A percentile compares a stretch with the other conserved stretches of the same genome.
phyloP scores from a whole-genome alignment of 2,113 vertebrate genomes.

The Serinus canaria region DNA sequence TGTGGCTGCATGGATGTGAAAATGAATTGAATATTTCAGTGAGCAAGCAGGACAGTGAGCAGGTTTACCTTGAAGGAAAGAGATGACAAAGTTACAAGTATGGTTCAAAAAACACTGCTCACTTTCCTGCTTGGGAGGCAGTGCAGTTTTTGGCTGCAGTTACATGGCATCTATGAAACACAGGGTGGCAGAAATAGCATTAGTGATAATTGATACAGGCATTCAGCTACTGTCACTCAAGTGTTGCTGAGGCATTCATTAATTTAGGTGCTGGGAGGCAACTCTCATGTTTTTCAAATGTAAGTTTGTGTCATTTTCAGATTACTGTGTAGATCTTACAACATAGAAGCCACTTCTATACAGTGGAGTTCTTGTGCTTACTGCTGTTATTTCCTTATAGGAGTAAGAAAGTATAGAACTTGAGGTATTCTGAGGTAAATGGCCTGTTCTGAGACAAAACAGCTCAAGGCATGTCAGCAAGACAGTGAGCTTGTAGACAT shows the following conservation, averaged over 20 bases:
- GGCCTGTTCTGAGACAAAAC: neutral
- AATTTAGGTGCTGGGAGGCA: neutral
- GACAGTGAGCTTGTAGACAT: neutral
- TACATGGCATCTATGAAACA: neutral
- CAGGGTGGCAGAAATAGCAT: neutral
- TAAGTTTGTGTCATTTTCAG: neutral
- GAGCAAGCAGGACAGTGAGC: neutral
- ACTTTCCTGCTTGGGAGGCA: neutral
- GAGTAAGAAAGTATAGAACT: neutral
- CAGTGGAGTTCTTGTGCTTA: neutral
- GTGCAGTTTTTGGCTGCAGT: neutral
- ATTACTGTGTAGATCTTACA: neutral
- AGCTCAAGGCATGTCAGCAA: neutral
- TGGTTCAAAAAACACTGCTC: neutral
- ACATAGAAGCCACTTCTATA: neutral
- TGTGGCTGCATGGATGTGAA: neutral
- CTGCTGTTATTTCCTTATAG: neutral
- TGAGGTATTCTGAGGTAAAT: neutral
- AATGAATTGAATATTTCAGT: neutral
- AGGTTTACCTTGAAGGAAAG: neutral
- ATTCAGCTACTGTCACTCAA: neutral
- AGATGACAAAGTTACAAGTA: neutral
- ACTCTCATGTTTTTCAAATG: neutral
- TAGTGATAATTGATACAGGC: neutral
- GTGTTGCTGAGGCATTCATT: neutral